Base-by-base conservation (phyloP, 2,888 invertebrate genomes). In the Conus canariensis region DNA sequence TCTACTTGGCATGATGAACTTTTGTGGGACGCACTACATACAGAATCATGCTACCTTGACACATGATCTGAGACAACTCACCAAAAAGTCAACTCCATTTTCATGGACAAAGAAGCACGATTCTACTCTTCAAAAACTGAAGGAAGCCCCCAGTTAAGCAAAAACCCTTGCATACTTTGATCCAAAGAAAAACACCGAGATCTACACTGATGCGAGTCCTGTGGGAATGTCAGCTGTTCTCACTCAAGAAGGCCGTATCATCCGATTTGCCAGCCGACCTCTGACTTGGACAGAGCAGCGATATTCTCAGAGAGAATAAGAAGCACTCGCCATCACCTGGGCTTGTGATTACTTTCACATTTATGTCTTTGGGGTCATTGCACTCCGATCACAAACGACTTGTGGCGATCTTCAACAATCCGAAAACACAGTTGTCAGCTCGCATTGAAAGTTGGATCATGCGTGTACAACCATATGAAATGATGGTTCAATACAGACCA, bases 361-460 rank as follows among this genome's bases (percentile, higher is more conserved):
- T 45, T 45, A 45, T 45, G 45, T 45, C 45, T 45, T 45, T 45
- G 45, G 45, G 4, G 45, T 45, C 30, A 45, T 45, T 45, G 1
- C 45, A 45, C 45, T 45, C 2, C 45, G 45, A 45, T 45, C 45
- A 45, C 45, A 45, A 45, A 45, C 45, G 2, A 45, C 45, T 45
- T 45, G 45, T 45, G 45, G 45, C 60, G 10, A 86, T 86, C 19
- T 60, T 86, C 64, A n/a, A 59, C 25, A 86, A 60, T 30, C 86
- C 64, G 5, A 25, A 64, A 59, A 89, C 91, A 70, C 91, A 89
- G 82, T 90, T 91, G 6, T 89, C 93, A 70, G 89, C 93, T 56
- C 85, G 93, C 56, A 93, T 95, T 30, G 92, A 93, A 87, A 60
- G 93, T 22, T 93, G 93, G 93, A 88, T 87, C 22, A 89, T 94